Evolutionary conservation across 2,888 invertebrate genomes (phyloP), one percentile per base, ranked within the genome.

Genomic region (Cerceris rybyensis): DNA sequence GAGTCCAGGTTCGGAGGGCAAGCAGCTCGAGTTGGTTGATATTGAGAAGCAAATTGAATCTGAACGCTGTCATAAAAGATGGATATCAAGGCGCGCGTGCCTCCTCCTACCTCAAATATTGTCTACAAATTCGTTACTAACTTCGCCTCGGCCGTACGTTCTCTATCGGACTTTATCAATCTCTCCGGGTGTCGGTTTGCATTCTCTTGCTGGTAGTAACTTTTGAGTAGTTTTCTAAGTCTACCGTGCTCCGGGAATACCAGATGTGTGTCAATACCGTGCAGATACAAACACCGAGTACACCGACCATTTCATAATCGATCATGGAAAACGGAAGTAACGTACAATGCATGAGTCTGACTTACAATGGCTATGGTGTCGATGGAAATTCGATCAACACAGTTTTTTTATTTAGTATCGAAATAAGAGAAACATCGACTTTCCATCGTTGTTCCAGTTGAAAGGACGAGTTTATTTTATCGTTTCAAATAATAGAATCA

Each of bases 1-100:
- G 70, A 42, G 55, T 74, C 71, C 50, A 64, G 70, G 60, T 60
- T 68, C 57, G 69, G 4, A 28, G 70, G 59, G 61, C 76, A 71
- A 75, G 77, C 75, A 71, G 70, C 79, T 67, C 78, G 77, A 75
- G 77, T 83, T 75, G 80, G 83, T 87, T 87, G 85, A 89, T 89
- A 89, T 89, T 84, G 87, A 86, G 88, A 85, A 86, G 82, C 86
- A 89, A 89, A 89, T 89, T 89, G 88, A 89, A 89, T 88, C 84
- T 85, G 88, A 89, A 85, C 81, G 85, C 86, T 85, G 87, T 87
- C 87, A 85, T 88, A 86, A 89, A 88, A 88, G 87, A 89, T 88
- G 87, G 86, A 89, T 89, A 89, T 88, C 86, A 83, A 80, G 67
- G 70, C 76, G 77, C 81, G 75, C 79, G 78, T 80, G 75, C 67